Evolutionary conservation across 2,888 invertebrate species (phyloP), one percentile per base, ranked within the genome.

Genomic region (Falcaria lacertinaria): DNA sequence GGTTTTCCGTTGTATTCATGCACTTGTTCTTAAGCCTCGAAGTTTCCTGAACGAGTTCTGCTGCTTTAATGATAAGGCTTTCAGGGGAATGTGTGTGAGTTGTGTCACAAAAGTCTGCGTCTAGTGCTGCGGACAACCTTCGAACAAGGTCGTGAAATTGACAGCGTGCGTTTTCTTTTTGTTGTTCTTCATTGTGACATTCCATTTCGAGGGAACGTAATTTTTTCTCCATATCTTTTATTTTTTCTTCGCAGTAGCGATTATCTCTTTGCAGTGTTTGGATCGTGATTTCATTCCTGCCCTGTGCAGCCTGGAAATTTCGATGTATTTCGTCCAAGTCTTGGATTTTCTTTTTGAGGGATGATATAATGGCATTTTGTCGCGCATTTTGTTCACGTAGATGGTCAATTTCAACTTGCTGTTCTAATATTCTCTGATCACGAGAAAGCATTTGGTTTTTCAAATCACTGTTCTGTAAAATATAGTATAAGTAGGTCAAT

Each of bases 351-450:
- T 94, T 94, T 70, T 94, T 94, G 39, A 96, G 90, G 0, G 96
- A 96, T 2, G 92, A 92, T 55, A 96, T 94, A 35, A 96, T 90
- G 0, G 96, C 93, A 62, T 93, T 94, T 75, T 96, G 96, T 32
- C 96, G 89, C 0, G 96, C 96, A 37, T 95, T 92, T 76, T 96
- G 96, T 51, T 96, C 95, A 5, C 94, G 90, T 14, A 95, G 82
- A 66, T 95, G 94, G 60, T 96, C 94, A 14, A 94, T 93, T 74
- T 96, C 96, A 19, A 94, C 92, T 71, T 95, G 95, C 47, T 95
- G 91, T 60, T 96, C 95, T 61, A 93, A 85, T 56, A 94, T 91
- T 62, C 93, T 87, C 69, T 94, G 93, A 55, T 95, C 94, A 43
- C 94, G 90, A 19, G 92, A 90, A 60, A 95, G 90, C 72, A 95